Percentiles rank a stretch among this genome's conserved stretches.
These are phyloP conservation scores for Galagoides demidoff DNA, from an alignment of 2,797 vertebrate species.

Conservation along the genomic window DNA sequence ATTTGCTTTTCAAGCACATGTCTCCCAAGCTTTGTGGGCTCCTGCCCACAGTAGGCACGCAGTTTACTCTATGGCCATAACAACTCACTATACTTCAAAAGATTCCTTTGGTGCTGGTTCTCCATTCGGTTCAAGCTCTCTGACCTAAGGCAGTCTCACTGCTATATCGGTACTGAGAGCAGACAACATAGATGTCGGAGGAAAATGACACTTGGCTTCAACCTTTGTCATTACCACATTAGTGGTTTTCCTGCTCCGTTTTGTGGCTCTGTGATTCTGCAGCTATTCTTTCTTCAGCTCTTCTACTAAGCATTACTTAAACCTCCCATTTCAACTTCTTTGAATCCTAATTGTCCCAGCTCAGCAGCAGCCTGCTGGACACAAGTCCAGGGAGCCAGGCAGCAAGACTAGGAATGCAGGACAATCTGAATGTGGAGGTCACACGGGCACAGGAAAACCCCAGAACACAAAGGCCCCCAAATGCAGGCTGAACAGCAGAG, in stretches of 20 bases:
- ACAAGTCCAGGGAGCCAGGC: not conserved
- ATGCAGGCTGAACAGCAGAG: not conserved
- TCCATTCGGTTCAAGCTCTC: slow-evolving; percentile 63
- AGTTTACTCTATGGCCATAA: slow-evolving; percentile 76
- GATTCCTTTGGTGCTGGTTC: slow-evolving; percentile 67
- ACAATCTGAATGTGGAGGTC: not conserved
- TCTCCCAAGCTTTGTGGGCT: slow-evolving; percentile 55
- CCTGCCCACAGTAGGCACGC: slow-evolving; percentile 67
- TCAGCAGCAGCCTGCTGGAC: not conserved
- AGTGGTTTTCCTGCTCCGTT: slow-evolving; percentile 38
- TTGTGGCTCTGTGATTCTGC: slow-evolving; percentile 45
- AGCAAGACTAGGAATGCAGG: slow-evolving; percentile 5
- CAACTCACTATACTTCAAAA: slow-evolving; percentile 72
- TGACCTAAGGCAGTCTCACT: slow-evolving; percentile 38
- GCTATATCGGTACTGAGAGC: not conserved
- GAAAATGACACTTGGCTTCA: not conserved
- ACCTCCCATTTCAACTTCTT: not conserved
- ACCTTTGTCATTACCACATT: not conserved
- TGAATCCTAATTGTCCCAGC: not conserved
- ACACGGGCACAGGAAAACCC: not conserved
- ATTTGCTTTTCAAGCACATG: slow-evolving; percentile 69
- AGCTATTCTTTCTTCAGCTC: slow-evolving; percentile 1
- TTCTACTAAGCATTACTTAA: not conserved
- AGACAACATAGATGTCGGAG: not conserved
- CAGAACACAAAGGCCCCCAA: not conserved